These are phyloP conservation scores for Hiodon tergisus DNA, from an alignment of 2,113 vertebrate genomes.

Conservation along the genomic window DNA sequence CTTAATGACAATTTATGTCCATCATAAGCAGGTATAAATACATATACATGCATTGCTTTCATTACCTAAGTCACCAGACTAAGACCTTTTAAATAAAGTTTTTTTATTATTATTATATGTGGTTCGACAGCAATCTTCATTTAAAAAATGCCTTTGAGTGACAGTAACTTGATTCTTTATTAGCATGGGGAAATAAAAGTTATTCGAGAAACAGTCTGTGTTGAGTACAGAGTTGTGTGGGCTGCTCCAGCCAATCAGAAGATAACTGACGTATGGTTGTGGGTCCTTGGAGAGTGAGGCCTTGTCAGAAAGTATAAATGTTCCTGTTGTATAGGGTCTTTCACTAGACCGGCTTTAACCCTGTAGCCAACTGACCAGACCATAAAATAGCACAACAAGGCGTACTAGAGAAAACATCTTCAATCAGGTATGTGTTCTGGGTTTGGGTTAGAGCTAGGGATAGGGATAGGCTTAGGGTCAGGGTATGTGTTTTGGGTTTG, in stretches of 20 bases:
- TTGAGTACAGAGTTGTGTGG: background rate
- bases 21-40: no score
- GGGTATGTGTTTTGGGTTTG: background rate
- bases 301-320: background rate
- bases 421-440: background rate
- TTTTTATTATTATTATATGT: no score
- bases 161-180: no score
- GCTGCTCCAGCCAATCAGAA: background rate
- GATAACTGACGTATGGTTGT: background rate
- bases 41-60: no score
- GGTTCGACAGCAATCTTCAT: no score
- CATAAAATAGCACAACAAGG: background rate
- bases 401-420: no score
- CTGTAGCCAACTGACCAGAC: background rate
- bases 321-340: background rate
- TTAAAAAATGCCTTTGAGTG: no score
- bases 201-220: no score
- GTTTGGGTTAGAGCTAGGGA: background rate
- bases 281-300: background rate
- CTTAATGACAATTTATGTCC: no score
- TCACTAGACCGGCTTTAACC: background rate
- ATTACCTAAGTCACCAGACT: no score
- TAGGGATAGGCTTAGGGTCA: background rate
- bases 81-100: no score
- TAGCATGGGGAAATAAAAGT: no score